A percentile compares a stretch with the other conserved stretches of the same genome.
Evolutionary conservation across 2,113 vertebrate genomes (phyloP).

Genomic region (Falcunculus frontatus): DNA sequence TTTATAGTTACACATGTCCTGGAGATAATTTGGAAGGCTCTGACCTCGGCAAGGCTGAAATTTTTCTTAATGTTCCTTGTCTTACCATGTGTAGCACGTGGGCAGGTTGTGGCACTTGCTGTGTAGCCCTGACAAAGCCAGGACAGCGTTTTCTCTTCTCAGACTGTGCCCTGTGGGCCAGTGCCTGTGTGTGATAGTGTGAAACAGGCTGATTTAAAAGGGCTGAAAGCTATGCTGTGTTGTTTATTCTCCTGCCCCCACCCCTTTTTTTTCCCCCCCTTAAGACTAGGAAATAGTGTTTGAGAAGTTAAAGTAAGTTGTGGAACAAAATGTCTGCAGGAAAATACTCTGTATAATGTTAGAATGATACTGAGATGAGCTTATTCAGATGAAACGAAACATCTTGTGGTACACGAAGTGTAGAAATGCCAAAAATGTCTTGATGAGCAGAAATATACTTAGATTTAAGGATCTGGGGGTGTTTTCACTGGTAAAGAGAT

Average conservation of each 20-base stretch:
- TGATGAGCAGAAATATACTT: neutral
- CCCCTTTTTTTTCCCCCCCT: accelerated
- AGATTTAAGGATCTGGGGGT: neutral
- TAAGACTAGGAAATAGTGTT: neutral
- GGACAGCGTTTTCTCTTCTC: neutral
- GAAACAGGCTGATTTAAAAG: neutral
- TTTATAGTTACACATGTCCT: accelerated
- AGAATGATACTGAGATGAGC: neutral
- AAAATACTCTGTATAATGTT: neutral
- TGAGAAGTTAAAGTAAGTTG: neutral
- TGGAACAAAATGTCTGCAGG: neutral
- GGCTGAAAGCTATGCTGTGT: neutral
- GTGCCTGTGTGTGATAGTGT: neutral
- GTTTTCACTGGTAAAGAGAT: neutral
- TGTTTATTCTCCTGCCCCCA: neutral
- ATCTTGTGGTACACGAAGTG: neutral
- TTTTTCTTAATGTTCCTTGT: neutral
- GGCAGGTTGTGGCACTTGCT: neutral
- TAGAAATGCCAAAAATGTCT: neutral
- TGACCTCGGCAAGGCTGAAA: neutral
- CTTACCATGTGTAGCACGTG: accelerated
- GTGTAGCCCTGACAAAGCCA: neutral
- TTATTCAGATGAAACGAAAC: neutral
- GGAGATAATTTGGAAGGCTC: neutral
- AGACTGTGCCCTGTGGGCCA: neutral